Base-by-base conservation (phyloP, 2,797 vertebrate species). In the Danio jaintianensis region DNA sequence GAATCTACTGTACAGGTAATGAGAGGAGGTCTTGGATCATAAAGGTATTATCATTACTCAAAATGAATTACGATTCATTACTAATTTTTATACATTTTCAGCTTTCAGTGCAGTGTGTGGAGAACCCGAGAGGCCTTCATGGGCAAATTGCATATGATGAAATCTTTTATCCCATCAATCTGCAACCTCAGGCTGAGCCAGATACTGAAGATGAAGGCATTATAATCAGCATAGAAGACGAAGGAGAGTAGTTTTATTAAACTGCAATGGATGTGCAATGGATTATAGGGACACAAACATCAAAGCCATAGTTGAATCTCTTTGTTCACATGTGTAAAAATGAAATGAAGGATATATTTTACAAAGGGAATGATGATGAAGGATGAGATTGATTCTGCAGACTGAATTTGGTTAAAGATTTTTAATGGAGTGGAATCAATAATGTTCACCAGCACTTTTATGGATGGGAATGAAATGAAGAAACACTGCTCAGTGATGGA, bases 71-170 rank as follows among this genome's bases (percentile, higher is more conserved):
- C 8, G 18, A 66, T 66, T 22, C 0, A 15, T 22, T 47, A 22
- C 42, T 8, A 47, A 66, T 7, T 13, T 66, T 47, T 22, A 47
- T 0, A 0, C 18, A 47, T 15, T 47, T 72, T 15, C 13, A 72
- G 69, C 16, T 71, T 40, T 71, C 52, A 20, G 18, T 71, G n/a
- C 69, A 71, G 52, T 56, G 69, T 4, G 13, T 43, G 50, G 69
- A 43, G 18, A 58, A 45, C 69, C 66, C 43, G 53, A 9, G 13
- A 43, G 52, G 52, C 18, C 7, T 58, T 72, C 7, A 55, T 6
- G 18, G 52, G 18, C 38, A 55, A 22, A 22, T 45, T 72, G 6
- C 43, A 11, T 71, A 15, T 55, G 52, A 71, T 42, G 38, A 56
- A 42, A 12, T 22, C 18, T 71, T 38, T 8, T 20, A 71, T 9